These are phyloP conservation scores for Adrianichthys oophorus DNA, from an alignment of 2,797 vertebrate species.

Conservation along the genomic window DNA sequence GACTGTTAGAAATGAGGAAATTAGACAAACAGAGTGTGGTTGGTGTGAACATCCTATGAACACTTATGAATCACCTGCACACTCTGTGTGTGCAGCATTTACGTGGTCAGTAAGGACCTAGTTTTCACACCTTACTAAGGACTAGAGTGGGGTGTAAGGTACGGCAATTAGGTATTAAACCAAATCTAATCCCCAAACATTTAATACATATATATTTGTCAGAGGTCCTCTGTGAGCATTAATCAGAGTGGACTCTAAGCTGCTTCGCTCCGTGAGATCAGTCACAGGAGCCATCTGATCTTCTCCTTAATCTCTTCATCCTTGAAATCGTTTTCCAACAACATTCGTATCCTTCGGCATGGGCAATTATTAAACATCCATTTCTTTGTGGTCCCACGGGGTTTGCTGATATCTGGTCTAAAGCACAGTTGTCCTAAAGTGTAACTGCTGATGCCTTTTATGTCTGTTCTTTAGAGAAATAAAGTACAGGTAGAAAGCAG, in stretches of 20 bases:
- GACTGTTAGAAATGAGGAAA: too few species aligned
- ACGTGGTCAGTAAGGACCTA: too few species aligned
- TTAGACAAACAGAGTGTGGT: too few species aligned
- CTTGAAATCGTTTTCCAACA: slow-evolving; percentile 36
- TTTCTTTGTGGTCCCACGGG: slow-evolving; percentile 42
- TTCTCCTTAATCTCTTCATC: slow-evolving; percentile 52
- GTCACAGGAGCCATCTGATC: slow-evolving; percentile 54
- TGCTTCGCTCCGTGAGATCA: slow-evolving; percentile 8
- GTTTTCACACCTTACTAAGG: too few species aligned
- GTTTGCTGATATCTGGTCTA: slow-evolving; percentile 28
- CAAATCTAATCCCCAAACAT: too few species aligned
- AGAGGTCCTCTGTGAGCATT: slow-evolving; percentile 9
- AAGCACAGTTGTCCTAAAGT: slow-evolving; percentile 28
- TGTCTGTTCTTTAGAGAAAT: slow-evolving; percentile 34
- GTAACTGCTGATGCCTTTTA: background rate
- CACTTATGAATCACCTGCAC: too few species aligned
- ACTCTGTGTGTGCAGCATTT: too few species aligned
- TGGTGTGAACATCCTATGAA: too few species aligned
- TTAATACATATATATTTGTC: too few species aligned
- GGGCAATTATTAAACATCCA: slow-evolving; percentile 55
- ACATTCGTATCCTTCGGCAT: slow-evolving; percentile 41
- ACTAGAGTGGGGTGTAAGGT: too few species aligned
- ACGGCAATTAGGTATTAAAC: too few species aligned
- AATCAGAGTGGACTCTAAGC: slow-evolving; percentile 38
- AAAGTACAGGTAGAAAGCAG: slow-evolving; percentile 44